Base-by-base conservation (phyloP, 1,140 invertebrate genomes). In the Meloidogyne floridensis region DNA sequence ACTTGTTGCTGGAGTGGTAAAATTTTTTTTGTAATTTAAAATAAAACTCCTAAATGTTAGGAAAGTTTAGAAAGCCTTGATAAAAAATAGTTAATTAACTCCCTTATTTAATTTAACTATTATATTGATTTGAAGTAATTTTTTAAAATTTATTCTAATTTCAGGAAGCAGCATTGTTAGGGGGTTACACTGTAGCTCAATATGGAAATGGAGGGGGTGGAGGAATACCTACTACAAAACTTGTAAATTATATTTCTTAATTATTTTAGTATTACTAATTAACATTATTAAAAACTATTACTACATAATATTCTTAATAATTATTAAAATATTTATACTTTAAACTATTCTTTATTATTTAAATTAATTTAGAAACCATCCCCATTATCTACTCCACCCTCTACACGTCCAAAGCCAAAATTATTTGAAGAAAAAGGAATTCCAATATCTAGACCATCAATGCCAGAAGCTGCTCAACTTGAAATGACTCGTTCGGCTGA, bases 171-270 rank as follows among this genome's bases (percentile, higher is more conserved):
- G 70, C 81, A 72, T 47, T 79, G 69, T 73, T 59, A n/a, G 20
- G 54, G 42, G 15, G n/a, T 82, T 51, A 69, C 84, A 15, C 43
- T 83, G 53, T 79, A 47, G 59, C 56, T 69, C 77, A 65, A 70
- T 76, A 72, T 72, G 47, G 9, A 43, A 69, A 13, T 80, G n/a
- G 47, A 8, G 32, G 51, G 8, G 59, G 71, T 65, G 18, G 70
- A 54, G 56, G 81, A 69, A 70, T 54, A 42, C 43, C 32, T 56
- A 89, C n/a, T 87, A 87, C n/a, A 89, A 87, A 69, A 87, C 86
- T 10, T 86, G 89, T 59, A n/a, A 65, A 4, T 59, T 59, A 59
- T 9, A 9, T 59, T 59, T 15, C n/a, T 47, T 47, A 47, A 47
- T 47, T 47, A 47, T 32, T 32, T 32, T 32, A 32, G 32, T 32